A percentile compares a stretch with the other conserved stretches of the same genome.
These are phyloP conservation scores for Perizoma affinitatum DNA, from an alignment of 2,888 invertebrate species.

Conservation along the genomic window DNA sequence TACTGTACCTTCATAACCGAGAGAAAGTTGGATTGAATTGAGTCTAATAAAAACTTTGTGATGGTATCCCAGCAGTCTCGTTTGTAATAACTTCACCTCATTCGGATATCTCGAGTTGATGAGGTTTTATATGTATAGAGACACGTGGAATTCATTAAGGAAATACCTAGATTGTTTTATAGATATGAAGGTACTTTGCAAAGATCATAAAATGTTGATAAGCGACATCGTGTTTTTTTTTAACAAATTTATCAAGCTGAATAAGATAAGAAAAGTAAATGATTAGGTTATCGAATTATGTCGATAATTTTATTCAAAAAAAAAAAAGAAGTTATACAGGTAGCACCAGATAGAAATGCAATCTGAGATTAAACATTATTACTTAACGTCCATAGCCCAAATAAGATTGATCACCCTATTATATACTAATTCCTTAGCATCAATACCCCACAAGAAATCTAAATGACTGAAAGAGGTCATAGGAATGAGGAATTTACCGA, in stretches of 20 bases:
- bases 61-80: conserved; percentile 27
- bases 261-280: background rate
- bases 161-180: background rate
- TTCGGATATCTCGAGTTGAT: conserved; percentile 12
- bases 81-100: conserved; percentile 16
- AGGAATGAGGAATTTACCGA: conserved; percentile 83
- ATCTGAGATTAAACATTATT: conserved; percentile 10
- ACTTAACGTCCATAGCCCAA: conserved; percentile 55
- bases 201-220: background rate
- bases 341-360: background rate
- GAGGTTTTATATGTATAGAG: conserved; percentile 17
- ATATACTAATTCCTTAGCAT: conserved; percentile 84
- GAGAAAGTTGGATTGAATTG: conserved; percentile 35
- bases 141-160: conserved; percentile 5
- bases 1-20: conserved; percentile 16
- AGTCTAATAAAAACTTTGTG: conserved; percentile 38
- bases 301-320: too few relatives aligned
- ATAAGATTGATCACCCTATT: conserved; percentile 83
- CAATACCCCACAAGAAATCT: conserved; percentile 88
- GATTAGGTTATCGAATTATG: background rate
- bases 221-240: background rate
- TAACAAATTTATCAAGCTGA: background rate
- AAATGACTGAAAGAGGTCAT: conserved; percentile 86
- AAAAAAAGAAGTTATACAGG: background rate
- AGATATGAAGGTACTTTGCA: background rate